A percentile compares a stretch with the other conserved stretches of the same genome.
phyloP scores from a whole-genome alignment of 2,797 vertebrate species.

The Carcharodon carcharias region DNA sequence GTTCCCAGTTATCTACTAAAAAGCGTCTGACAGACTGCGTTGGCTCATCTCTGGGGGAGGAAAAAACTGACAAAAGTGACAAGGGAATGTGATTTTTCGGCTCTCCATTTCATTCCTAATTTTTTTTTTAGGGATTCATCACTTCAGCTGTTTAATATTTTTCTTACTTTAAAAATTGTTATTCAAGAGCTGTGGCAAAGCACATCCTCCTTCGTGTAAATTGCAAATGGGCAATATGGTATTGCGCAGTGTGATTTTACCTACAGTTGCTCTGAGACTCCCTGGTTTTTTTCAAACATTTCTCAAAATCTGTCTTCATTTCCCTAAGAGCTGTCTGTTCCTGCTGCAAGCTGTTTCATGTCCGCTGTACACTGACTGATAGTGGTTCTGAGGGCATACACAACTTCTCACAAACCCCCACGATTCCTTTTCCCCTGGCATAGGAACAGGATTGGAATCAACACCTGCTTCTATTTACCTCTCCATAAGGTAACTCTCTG shows the following conservation, averaged over 20 bases:
- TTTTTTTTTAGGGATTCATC: not conserved
- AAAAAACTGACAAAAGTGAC: conserved; percentile 6
- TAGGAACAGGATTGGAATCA: not conserved
- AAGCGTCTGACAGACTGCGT: not conserved
- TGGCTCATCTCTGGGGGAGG: not conserved
- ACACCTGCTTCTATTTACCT: conserved; percentile 18
- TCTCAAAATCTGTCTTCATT: conserved; percentile 1
- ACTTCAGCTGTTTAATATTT: conserved; percentile 12
- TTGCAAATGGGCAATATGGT: not conserved
- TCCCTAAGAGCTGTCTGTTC: not conserved
- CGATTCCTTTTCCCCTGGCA: not conserved
- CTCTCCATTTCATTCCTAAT: not conserved
- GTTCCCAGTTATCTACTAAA: not conserved
- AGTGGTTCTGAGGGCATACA: not conserved
- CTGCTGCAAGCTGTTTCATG: conserved; percentile 13
- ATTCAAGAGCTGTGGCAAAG: not conserved
- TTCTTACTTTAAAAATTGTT: not conserved
- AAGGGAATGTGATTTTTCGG: not conserved
- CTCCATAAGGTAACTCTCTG: not conserved
- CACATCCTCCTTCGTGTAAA: not conserved
- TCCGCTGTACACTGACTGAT: not conserved
- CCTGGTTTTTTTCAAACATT: not conserved
- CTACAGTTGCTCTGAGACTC: not conserved
- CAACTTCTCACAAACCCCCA: not conserved
- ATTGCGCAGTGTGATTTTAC: not conserved